phyloP scores from a whole-genome alignment of 2,797 vertebrate genomes.

The Chelonia mydas region DNA sequence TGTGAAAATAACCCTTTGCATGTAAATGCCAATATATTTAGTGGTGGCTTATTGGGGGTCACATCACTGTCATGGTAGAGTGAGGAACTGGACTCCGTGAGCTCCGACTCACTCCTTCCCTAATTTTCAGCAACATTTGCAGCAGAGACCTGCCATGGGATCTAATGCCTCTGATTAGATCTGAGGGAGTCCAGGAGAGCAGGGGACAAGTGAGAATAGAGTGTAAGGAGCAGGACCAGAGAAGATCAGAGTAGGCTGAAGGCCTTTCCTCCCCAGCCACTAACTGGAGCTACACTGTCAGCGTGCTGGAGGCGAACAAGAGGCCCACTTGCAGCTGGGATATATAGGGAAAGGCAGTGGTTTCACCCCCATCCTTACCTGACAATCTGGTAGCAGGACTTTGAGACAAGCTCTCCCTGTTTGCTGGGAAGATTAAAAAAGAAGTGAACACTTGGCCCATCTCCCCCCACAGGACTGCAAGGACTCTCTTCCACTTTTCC shows the following conservation, averaged over 20 bases:
- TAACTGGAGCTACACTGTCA: too few relatives aligned
- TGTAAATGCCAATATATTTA: neutral
- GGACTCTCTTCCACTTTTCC: neutral
- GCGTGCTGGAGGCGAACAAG: too few relatives aligned
- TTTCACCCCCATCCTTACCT: too few relatives aligned
- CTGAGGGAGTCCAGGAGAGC: too few relatives aligned
- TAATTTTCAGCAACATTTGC: neutral
- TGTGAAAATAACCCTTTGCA: neutral
- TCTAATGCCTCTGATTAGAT: neutral
- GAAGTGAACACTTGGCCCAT: neutral
- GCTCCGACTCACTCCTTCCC: neutral
- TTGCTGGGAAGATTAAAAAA: neutral
- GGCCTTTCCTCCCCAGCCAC: too few relatives aligned
- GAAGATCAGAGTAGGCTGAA: too few relatives aligned
- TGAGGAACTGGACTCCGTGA: neutral
- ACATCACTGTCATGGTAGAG: neutral
- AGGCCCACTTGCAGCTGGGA: too few relatives aligned
- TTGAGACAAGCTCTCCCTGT: neutral
- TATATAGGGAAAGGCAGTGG: too few relatives aligned
- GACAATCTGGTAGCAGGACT: too few relatives aligned
- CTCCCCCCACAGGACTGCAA: neutral
- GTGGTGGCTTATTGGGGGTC: neutral
- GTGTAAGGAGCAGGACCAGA: neutral
- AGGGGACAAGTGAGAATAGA: neutral
- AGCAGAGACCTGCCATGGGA: neutral